phyloP scores from a whole-genome alignment of 2,113 vertebrate genomes.

The Alaudala cheleensis region DNA sequence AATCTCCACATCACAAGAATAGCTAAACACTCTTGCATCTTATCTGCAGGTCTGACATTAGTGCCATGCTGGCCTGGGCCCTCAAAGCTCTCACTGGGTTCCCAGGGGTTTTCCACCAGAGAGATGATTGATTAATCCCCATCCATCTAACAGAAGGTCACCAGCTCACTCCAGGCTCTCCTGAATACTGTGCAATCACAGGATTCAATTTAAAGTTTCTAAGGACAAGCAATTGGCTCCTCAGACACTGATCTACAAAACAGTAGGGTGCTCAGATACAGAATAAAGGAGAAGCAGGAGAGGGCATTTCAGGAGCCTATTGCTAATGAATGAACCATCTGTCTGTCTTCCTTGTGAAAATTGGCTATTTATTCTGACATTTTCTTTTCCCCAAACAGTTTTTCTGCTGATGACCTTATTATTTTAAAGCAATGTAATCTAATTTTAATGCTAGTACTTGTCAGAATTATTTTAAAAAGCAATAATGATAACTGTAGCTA shows the following conservation, averaged over 20 bases:
- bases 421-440: slow-evolving; percentile 17
- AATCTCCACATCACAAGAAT: slow-evolving; percentile 35
- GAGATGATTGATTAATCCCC: neutral
- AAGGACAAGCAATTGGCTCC: neutral
- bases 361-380: slow-evolving; percentile 3
- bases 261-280: slow-evolving; percentile 16
- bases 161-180: neutral
- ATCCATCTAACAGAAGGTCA: neutral
- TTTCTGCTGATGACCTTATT: neutral
- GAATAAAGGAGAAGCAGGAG: slow-evolving; percentile 3
- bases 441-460: neutral
- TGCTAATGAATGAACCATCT: slow-evolving; percentile 54
- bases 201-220: neutral
- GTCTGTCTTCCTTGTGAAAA: slow-evolving; percentile 32
- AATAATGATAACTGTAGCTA: neutral
- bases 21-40: neutral
- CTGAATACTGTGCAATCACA: neutral
- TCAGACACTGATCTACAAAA: neutral
- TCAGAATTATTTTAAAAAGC: neutral
- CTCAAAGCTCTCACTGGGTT: fast-evolving
- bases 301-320: neutral
- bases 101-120: fast-evolving
- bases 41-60: neutral
- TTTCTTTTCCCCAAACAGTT: neutral
- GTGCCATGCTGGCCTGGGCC: neutral